These are phyloP conservation scores for Drosophila histrio DNA, from an alignment of 2,888 invertebrate genomes.

Conservation along the genomic window DNA sequence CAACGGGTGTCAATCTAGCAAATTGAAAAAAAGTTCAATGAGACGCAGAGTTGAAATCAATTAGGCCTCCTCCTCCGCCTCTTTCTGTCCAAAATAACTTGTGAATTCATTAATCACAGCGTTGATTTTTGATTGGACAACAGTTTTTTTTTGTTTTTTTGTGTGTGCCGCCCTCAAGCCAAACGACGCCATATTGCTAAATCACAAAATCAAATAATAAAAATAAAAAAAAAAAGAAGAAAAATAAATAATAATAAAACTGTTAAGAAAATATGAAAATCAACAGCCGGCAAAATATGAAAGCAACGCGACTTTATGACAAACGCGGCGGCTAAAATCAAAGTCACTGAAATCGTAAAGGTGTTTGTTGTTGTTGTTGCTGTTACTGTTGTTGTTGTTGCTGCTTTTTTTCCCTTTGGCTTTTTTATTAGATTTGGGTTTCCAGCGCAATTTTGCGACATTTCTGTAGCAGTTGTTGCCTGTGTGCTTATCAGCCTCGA, in stretches of 20 bases:
- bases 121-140: constrained; percentile 67
- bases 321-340: constrained; percentile 77
- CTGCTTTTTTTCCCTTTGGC: background rate
- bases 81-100: too few species aligned
- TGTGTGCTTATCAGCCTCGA: constrained; percentile 62
- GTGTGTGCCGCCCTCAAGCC: constrained; percentile 32
- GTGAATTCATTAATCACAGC: constrained; percentile 66
- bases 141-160: too few species aligned
- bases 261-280: constrained; percentile 63
- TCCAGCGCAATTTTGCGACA: constrained; percentile 73
- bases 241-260: constrained; percentile 12
- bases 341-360: constrained; percentile 69
- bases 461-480: constrained; percentile 33
- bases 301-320: constrained; percentile 69
- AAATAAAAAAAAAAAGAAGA: constrained; percentile 43
- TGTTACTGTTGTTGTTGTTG: constrained; percentile 8
- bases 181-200: constrained; percentile 68
- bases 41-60: constrained; percentile 50
- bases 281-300: constrained; percentile 77
- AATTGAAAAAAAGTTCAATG: constrained; percentile 42
- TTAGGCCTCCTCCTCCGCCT: constrained; percentile 67
- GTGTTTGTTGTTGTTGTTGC: constrained; percentile 30
- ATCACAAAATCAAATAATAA: constrained; percentile 76
- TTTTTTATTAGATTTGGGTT: constrained; percentile 53
- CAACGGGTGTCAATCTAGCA: constrained; percentile 43